These are phyloP conservation scores for Phaedon cochleariae DNA, from an alignment of 2,888 invertebrate species.

Conservation along the genomic window DNA sequence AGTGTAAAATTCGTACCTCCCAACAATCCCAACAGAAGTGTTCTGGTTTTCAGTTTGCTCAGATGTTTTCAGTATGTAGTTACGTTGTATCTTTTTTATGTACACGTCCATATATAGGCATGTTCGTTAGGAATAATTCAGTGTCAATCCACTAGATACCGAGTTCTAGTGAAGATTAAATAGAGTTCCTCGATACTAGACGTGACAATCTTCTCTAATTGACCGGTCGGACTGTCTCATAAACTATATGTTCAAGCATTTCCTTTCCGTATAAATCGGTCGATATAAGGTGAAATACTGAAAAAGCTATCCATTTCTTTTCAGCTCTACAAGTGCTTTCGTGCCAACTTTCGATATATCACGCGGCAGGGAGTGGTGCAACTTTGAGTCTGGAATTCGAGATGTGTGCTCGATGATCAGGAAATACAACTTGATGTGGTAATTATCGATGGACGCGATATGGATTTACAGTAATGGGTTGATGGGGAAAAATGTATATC, in stretches of 20 bases:
- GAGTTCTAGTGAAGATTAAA: too few species aligned
- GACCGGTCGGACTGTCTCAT: slow-evolving; percentile 9
- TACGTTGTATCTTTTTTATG: too few species aligned
- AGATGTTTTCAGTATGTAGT: too few species aligned
- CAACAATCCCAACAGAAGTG: too few species aligned
- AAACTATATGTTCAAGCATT: slow-evolving; percentile 7
- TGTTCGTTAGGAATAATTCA: too few species aligned
- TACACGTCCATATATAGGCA: too few species aligned
- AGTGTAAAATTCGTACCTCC: too few species aligned
- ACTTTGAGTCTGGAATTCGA: slow-evolving; percentile 1
- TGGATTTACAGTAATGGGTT: too few species aligned
- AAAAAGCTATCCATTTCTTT: slow-evolving; percentile 9
- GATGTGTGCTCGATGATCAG: not conserved
- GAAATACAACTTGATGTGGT: not conserved
- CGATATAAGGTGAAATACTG: slow-evolving; percentile 16
- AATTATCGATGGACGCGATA: not conserved
- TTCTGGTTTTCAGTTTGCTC: too few species aligned
- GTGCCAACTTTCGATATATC: slow-evolving; percentile 16
- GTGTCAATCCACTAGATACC: too few species aligned
- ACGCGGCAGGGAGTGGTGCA: slow-evolving; percentile 2
- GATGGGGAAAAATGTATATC: too few species aligned
- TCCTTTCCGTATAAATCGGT: slow-evolving; percentile 6
- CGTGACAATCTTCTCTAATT: slow-evolving; percentile 9
- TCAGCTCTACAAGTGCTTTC: slow-evolving; percentile 4
- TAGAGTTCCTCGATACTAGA: too few species aligned